These are phyloP conservation scores for Helicoverpa armigera DNA, from an alignment of 1,140 invertebrate genomes.

Conservation along the genomic window DNA sequence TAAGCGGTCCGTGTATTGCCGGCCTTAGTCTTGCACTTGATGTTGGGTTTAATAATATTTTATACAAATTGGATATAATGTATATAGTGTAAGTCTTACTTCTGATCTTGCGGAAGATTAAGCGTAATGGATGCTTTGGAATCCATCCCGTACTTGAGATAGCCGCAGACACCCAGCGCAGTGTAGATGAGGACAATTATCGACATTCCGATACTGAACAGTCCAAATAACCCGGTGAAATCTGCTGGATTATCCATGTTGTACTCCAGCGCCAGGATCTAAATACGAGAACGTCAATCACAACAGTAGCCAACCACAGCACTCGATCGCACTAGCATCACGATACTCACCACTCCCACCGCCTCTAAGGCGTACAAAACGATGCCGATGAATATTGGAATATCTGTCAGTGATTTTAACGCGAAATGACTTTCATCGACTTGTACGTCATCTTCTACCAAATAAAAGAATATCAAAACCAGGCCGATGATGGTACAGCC, in stretches of 20 bases:
- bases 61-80: background rate
- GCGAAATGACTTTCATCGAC: constrained; percentile 78
- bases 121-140: constrained; percentile 89
- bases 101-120: constrained; percentile 87
- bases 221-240: constrained; percentile 90
- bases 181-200: constrained; percentile 89
- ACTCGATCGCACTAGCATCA: no score
- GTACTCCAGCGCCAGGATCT: constrained; percentile 93
- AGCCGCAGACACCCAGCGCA: constrained; percentile 92
- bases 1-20: no score
- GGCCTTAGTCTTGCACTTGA: no score
- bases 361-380: constrained; percentile 94
- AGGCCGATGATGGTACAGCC: constrained; percentile 88
- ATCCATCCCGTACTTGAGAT: constrained; percentile 90
- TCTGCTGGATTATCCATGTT: constrained; percentile 91
- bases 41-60: background rate
- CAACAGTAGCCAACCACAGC: background rate
- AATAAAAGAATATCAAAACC: constrained; percentile 90
- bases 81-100: constrained; percentile 72
- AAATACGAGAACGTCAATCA: background rate
- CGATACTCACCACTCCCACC: constrained; percentile 89
- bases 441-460: constrained; percentile 87
- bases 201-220: constrained; percentile 91
- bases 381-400: constrained; percentile 91
- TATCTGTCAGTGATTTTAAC: constrained; percentile 80